phyloP scores from a whole-genome alignment of 2,888 invertebrate genomes.

The Euzetes globulus region DNA sequence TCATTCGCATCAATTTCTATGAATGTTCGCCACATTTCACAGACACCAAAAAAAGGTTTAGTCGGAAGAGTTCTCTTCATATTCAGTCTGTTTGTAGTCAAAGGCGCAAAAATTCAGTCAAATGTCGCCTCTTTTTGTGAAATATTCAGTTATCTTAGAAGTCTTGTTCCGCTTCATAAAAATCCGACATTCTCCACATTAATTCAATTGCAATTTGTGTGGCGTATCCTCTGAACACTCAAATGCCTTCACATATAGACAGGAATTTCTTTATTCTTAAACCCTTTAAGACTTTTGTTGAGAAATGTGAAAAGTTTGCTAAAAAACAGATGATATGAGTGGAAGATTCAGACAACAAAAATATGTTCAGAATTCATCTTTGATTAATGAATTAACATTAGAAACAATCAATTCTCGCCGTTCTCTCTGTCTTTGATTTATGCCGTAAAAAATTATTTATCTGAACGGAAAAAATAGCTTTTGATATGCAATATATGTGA shows the following conservation, averaged over 20 bases:
- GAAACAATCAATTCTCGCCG: background rate
- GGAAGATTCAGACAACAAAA: background rate
- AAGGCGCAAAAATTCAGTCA: no score
- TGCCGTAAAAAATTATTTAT: background rate
- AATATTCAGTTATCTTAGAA: slow-evolving; percentile 8
- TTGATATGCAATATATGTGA: background rate
- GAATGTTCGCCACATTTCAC: slow-evolving; percentile 14
- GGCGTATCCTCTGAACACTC: background rate
- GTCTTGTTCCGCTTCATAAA: slow-evolving; percentile 15
- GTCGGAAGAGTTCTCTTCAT: background rate
- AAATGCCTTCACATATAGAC: background rate
- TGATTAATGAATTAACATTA: slow-evolving; percentile 10
- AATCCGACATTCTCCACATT: background rate
- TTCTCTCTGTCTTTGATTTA: background rate
- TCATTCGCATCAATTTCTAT: background rate
- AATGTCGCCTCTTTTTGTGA: slow-evolving; percentile 1
- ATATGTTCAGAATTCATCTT: background rate
- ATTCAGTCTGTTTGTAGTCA: no score
- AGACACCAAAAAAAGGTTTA: background rate
- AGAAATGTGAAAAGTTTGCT: no score
- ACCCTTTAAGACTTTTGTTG: background rate
- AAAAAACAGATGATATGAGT: background rate
- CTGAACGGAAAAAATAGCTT: background rate
- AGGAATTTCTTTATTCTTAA: background rate
- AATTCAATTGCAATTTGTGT: slow-evolving; percentile 14